phyloP scores from a whole-genome alignment of 1,140 invertebrate genomes.

The Drosophila miranda region DNA sequence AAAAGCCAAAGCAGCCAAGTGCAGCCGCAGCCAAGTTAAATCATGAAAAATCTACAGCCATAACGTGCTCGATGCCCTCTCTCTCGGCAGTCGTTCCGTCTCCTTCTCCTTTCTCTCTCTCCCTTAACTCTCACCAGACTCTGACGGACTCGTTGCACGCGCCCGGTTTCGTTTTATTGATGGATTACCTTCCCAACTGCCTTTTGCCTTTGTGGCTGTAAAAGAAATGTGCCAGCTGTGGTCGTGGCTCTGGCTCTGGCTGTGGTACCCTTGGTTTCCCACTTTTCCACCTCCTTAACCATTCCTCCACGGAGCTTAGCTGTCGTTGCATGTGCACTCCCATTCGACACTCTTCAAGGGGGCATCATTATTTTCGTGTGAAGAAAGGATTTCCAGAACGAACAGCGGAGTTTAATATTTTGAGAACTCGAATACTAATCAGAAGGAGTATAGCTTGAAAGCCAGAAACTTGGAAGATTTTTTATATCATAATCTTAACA shows the following conservation, averaged over 20 bases:
- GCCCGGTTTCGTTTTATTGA: conserved; percentile 51
- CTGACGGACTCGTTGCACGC: conserved; percentile 48
- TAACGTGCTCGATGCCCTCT: conserved; percentile 46
- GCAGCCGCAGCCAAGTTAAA: conserved; percentile 72
- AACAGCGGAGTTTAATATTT: too few species aligned
- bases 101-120: not conserved
- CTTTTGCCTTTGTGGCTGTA: conserved; percentile 22
- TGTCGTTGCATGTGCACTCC: conserved; percentile 62
- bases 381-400: too few species aligned
- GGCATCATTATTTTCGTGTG: too few species aligned
- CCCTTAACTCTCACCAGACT: not conserved
- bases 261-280: too few species aligned
- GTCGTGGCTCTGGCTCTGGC: too few species aligned
- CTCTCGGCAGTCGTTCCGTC: not conserved
- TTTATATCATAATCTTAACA: too few species aligned
- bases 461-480: too few species aligned
- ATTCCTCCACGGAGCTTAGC: conserved; percentile 2
- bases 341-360: not conserved
- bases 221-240: conserved; percentile 50
- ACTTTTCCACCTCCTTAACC: not conserved
- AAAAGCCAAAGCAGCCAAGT: conserved; percentile 58
- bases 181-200: conserved; percentile 53
- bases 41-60: conserved; percentile 69
- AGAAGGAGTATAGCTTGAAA: too few species aligned
- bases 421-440: too few species aligned